Evolutionary conservation across 2,888 invertebrate species (phyloP).

Genomic region (Punctoribates punctum): DNA sequence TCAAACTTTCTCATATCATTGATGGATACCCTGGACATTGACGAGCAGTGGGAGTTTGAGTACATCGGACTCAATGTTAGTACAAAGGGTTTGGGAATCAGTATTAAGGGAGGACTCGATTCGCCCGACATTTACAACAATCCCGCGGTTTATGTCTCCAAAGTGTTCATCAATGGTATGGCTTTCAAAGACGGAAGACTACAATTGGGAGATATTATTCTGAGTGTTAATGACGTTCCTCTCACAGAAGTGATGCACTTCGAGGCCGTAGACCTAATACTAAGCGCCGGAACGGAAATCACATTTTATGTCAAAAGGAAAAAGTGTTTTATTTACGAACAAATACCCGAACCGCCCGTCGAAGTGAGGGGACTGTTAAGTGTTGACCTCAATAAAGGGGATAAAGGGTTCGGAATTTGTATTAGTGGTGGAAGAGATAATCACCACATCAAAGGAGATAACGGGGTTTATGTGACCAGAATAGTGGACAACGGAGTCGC

Average conservation of each 20-base stretch:
- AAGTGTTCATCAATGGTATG: constrained; percentile 89
- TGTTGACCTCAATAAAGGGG: constrained; percentile 78
- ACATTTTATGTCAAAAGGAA: constrained; percentile 67
- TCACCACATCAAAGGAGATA: constrained; percentile 98
- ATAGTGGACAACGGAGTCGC: constrained; percentile 98
- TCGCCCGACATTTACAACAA: constrained; percentile 84
- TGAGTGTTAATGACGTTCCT: constrained; percentile 76
- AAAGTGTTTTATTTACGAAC: constrained; percentile 7
- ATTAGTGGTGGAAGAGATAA: constrained; percentile 98
- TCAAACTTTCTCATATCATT: no score
- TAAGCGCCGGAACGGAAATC: constrained; percentile 90
- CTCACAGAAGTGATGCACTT: constrained; percentile 92
- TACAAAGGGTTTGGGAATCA: constrained; percentile 90
- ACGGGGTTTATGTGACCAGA: constrained; percentile 99
- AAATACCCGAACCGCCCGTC: neutral
- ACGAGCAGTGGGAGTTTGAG: constrained; percentile 76
- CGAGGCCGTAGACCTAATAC: constrained; percentile 91
- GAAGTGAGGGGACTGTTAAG: constrained; percentile 51
- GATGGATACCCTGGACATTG: constrained; percentile 43
- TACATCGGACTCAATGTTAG: constrained; percentile 85
- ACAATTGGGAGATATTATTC: constrained; percentile 60
- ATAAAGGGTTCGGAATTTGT: constrained; percentile 91
- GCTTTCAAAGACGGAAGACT: constrained; percentile 89
- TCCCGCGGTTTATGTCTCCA: constrained; percentile 94
- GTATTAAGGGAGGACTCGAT: constrained; percentile 96